Base-by-base conservation (phyloP, 1,140 invertebrate genomes). In the Ganaspis sp. region DNA sequence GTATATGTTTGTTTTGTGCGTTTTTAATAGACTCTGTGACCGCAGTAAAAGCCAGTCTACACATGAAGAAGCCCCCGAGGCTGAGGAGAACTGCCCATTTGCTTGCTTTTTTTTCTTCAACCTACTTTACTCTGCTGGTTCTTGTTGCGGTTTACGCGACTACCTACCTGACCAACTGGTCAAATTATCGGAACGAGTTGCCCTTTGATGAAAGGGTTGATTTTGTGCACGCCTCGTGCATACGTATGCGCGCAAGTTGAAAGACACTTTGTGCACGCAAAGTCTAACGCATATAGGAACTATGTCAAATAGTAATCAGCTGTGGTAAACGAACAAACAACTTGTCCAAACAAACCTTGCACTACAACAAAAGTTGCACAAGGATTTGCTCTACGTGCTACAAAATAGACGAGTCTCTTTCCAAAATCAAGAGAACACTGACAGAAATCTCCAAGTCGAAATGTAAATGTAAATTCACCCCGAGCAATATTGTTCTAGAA, bases 271-370 rank as follows among this genome's bases (percentile, higher is more conserved):
- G 23, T 12, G 23, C 21, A 64, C 12, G 15, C 12, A 64, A 29
- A 29, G 58, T 34, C 23, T 64, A 21, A n/a, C 23, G 58, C 23
- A 64, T 29, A 15, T 64, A 26, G 58, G n/a, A 29, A 64, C 58
- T 64, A 64, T 29, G 26, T 64, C 58, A 64, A 64, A 64, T 29
- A 64, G 58, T 64, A n/a, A 64, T 64, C 26, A 64, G 58, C 26
- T 21, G 12, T 64, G 26, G 23, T 26, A 64, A 64, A 64, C 26
- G 3, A 29, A 64, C 29, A 64, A 29, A n/a, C 58, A n/a, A 64
- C 4, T 29, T 15, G 21, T 29, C 12, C 23, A 21, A 34, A 26
- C 6, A 15, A 26, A 11, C 4, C 21, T 49, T 49, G n/a, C 17
- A 49, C 17, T 17, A n/a, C n/a, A n/a, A n/a, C n/a, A n/a, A n/a